A percentile compares a stretch with the other conserved stretches of the same genome.
Evolutionary conservation across 2,888 invertebrate species (phyloP).

Genomic region (Andrena bicolor): DNA sequence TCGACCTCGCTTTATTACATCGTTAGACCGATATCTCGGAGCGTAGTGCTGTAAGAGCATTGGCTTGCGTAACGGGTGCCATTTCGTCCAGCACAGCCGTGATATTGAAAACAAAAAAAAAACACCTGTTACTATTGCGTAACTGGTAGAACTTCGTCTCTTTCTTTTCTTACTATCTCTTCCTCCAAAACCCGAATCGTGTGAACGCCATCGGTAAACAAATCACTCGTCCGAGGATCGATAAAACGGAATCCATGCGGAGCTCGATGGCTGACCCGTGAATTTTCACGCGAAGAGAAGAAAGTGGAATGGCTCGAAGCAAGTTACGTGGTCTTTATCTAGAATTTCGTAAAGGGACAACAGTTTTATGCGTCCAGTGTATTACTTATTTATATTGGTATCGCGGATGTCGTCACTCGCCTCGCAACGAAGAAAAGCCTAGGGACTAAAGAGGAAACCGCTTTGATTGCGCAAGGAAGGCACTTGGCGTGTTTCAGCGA

Average conservation of each 20-base stretch:
- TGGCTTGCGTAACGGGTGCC: constrained; percentile 34
- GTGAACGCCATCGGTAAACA: constrained; percentile 21
- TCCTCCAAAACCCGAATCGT: constrained; percentile 6
- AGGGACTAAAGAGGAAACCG: too few relatives aligned
- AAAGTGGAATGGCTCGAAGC: too few relatives aligned
- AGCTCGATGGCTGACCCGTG: not conserved
- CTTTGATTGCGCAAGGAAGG: not conserved
- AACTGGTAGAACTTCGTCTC: not conserved
- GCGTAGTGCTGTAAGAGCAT: constrained; percentile 3
- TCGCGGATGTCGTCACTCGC: too few relatives aligned
- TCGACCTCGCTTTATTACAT: constrained; percentile 17
- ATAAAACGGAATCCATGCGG: constrained; percentile 7
- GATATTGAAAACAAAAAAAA: not conserved
- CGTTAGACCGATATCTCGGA: constrained; percentile 19
- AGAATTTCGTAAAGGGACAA: too few relatives aligned
- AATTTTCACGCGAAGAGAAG: not conserved
- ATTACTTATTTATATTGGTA: too few relatives aligned
- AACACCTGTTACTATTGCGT: not conserved
- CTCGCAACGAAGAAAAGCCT: too few relatives aligned
- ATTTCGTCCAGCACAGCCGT: constrained; percentile 6
- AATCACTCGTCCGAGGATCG: constrained; percentile 26
- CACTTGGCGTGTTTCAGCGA: too few relatives aligned
- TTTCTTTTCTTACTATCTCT: not conserved
- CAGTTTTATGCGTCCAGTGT: too few relatives aligned
- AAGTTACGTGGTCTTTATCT: too few relatives aligned